Conservation (phyloP, 2,113 vertebrate genomes). For the Tragelaphus buxtoni region DNA sequence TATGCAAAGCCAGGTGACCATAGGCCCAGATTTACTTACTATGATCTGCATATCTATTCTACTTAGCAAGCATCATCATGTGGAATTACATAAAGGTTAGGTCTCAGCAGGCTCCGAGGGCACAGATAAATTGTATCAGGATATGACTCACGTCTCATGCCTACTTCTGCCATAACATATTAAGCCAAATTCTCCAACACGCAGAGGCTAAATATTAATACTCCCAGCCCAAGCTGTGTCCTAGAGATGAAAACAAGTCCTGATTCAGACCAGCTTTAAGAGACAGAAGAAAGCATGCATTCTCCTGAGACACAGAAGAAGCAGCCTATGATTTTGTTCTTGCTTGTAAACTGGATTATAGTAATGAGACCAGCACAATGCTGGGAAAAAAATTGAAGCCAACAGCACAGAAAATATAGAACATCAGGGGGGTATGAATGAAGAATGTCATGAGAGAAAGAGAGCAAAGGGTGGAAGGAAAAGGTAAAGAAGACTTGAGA, state of each 20-base stretch:
- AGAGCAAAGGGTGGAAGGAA: constrained; percentile 83
- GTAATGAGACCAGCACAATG: constrained; percentile 85
- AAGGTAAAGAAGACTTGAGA: constrained; percentile 87
- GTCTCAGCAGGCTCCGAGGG: background rate
- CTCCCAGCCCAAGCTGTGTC: constrained; percentile 88
- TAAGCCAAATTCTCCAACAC: constrained; percentile 88
- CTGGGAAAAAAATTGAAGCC: constrained; percentile 89
- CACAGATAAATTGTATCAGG: background rate
- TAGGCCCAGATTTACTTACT: background rate
- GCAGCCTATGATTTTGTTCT: constrained; percentile 85
- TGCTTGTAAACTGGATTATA: constrained; percentile 90
- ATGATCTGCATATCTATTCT: background rate
- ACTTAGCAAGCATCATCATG: background rate
- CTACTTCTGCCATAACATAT: constrained; percentile 46
- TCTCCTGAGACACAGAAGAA: constrained; percentile 88
- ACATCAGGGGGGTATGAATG: constrained; percentile 89
- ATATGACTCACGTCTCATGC: background rate
- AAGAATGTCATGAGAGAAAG: constrained; percentile 85
- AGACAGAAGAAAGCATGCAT: constrained; percentile 90
- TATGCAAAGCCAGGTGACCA: background rate
- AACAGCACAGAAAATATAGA: constrained; percentile 88
- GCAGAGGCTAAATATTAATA: constrained; percentile 91
- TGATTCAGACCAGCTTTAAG: constrained; percentile 90
- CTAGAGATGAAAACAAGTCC: constrained; percentile 90
- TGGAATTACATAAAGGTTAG: background rate